Evolutionary conservation across 2,113 vertebrate genomes (phyloP).

Genomic region (Hippocampus barbouri): DNA sequence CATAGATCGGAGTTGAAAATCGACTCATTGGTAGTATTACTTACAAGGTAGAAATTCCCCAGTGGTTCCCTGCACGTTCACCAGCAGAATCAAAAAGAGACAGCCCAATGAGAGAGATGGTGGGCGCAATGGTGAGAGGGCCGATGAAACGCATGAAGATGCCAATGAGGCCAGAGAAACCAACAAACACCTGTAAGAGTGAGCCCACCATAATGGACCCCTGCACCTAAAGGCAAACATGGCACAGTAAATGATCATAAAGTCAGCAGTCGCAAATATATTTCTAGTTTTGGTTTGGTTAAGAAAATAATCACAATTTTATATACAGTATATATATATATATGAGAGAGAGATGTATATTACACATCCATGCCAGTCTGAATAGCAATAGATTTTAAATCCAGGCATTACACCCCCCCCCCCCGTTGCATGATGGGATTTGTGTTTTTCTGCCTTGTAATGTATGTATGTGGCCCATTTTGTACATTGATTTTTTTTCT

Average conservation of each 20-base stretch:
- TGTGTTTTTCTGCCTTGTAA: too few relatives aligned
- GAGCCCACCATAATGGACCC: slow-evolving; percentile 90
- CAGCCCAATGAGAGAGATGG: slow-evolving; percentile 87
- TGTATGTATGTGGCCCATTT: too few relatives aligned
- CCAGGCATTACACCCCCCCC: background rate
- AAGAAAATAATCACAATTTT: background rate
- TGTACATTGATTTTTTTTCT: too few relatives aligned
- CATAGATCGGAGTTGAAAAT: too few relatives aligned
- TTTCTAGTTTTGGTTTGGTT: background rate
- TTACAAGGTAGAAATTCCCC: slow-evolving; percentile 87
- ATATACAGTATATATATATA: too few relatives aligned
- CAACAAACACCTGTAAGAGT: slow-evolving; percentile 87
- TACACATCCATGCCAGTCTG: background rate
- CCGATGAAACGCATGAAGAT: slow-evolving; percentile 91
- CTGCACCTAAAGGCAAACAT: slow-evolving; percentile 76
- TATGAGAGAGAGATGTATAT: too few relatives aligned
- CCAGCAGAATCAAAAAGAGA: slow-evolving; percentile 87
- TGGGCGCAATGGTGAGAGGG: slow-evolving; percentile 93
- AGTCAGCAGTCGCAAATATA: background rate
- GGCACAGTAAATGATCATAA: background rate
- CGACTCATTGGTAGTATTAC: slow-evolving; percentile 34
- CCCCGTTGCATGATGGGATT: too few relatives aligned
- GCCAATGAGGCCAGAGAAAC: slow-evolving; percentile 92
- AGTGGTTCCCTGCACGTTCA: slow-evolving; percentile 82
- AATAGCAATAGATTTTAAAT: too few relatives aligned